Evolutionary conservation across 2,888 invertebrate species (phyloP).

Genomic region (Morinoia aosen): DNA sequence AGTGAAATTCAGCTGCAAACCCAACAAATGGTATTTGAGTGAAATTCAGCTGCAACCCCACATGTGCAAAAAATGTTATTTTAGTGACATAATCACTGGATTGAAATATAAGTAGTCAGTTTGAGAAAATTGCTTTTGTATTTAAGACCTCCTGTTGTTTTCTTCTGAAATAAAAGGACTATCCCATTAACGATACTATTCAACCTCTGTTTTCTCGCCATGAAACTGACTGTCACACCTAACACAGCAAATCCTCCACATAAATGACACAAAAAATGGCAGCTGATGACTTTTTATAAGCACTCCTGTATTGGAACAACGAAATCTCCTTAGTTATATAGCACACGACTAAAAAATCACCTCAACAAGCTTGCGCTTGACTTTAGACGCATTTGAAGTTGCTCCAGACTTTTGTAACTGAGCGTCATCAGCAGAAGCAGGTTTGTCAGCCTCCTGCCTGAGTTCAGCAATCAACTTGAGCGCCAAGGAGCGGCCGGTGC

Average conservation of each 20-base stretch:
- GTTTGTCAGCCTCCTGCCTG: conserved; percentile 76
- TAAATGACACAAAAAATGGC: neutral
- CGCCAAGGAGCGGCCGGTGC: conserved; percentile 95
- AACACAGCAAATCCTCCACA: neutral
- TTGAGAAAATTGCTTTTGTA: neutral
- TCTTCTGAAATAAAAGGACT: neutral
- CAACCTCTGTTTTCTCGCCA: no score
- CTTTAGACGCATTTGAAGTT: neutral
- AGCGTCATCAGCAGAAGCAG: neutral
- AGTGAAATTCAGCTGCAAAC: no score
- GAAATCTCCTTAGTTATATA: no score
- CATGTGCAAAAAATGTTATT: no score
- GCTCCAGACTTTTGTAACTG: neutral
- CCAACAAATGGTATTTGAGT: no score
- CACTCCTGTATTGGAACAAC: neutral
- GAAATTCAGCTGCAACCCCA: no score
- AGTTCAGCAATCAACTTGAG: conserved; percentile 94
- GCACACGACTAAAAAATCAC: conserved; percentile 11
- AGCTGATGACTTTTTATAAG: neutral
- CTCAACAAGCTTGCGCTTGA: conserved; percentile 64
- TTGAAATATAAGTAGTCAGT: neutral
- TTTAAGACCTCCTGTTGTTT: neutral
- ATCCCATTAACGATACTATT: neutral
- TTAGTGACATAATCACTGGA: conserved; percentile 27
- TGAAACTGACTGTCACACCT: no score